Conservation (phyloP, 2,113 vertebrate species). For the Oncorhynchus mykiss region DNA sequence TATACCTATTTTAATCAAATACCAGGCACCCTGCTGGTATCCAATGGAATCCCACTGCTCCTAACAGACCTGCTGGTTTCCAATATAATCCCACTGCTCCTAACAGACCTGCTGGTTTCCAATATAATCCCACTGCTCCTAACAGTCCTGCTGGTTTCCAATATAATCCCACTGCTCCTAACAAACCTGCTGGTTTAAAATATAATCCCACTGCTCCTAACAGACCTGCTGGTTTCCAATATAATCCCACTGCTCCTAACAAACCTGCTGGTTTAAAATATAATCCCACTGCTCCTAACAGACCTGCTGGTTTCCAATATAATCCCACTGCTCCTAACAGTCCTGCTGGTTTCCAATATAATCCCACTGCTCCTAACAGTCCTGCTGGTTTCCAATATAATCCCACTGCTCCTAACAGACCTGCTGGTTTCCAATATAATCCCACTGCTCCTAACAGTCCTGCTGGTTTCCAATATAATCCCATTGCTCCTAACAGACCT, state of each 20-base stretch:
- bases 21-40: slow-evolving; percentile 8
- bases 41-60: slow-evolving; percentile 21
- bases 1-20: neutral
- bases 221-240: slow-evolving; percentile 17
- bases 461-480: too few species aligned
- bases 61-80: neutral
- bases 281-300: slow-evolving; percentile 3
- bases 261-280: slow-evolving; percentile 15
- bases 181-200: slow-evolving; percentile 15
- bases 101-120: neutral
- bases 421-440: too few species aligned
- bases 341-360: slow-evolving; percentile 25
- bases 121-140: slow-evolving; percentile 18
- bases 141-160: slow-evolving; percentile 12
- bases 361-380: neutral
- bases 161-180: slow-evolving; percentile 12
- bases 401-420: neutral
- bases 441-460: too few species aligned
- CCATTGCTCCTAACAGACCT: too few species aligned
- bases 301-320: slow-evolving; percentile 17
- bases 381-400: slow-evolving; percentile 28
- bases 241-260: slow-evolving; percentile 1
- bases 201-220: slow-evolving; percentile 1
- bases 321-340: slow-evolving; percentile 2
- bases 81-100: slow-evolving; percentile 19